Evolutionary conservation across 2,888 invertebrate species (phyloP).

Genomic region (Eulithis testata): DNA sequence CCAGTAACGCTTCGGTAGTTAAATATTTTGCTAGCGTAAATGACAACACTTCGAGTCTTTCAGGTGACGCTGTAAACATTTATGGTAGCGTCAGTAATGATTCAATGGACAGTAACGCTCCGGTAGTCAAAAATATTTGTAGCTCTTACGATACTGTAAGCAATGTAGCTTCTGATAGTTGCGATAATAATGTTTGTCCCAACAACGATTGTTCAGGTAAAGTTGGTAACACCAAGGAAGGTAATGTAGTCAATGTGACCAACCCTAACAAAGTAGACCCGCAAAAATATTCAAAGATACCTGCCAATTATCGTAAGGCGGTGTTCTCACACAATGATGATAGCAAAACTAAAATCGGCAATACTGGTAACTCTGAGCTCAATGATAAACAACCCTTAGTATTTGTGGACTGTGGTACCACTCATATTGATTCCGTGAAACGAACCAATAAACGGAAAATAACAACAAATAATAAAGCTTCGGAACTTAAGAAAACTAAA

Average conservation of each 20-base stretch:
- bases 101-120: background rate
- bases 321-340: conserved; percentile 5
- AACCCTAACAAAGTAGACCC: conserved; percentile 4
- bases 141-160: background rate
- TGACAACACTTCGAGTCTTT: background rate
- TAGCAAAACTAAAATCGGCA: conserved; percentile 28
- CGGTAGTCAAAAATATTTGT: conserved; percentile 1
- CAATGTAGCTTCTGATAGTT: background rate
- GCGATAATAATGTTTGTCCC: background rate
- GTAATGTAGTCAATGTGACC: background rate
- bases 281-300: conserved; percentile 7
- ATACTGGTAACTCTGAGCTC: conserved; percentile 8
- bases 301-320: background rate
- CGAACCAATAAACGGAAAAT: conserved; percentile 1
- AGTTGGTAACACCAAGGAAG: background rate
- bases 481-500: conserved; percentile 13
- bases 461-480: background rate
- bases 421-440: background rate
- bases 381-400: conserved; percentile 6
- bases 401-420: conserved; percentile 4
- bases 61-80: background rate
- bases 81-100: conserved; percentile 4
- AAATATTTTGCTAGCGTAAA: too few relatives aligned
- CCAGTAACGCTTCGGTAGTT: background rate
- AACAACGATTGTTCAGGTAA: background rate